Base-by-base conservation (phyloP, 1,140 invertebrate genomes). In the Drosophila paulistorum region DNA sequence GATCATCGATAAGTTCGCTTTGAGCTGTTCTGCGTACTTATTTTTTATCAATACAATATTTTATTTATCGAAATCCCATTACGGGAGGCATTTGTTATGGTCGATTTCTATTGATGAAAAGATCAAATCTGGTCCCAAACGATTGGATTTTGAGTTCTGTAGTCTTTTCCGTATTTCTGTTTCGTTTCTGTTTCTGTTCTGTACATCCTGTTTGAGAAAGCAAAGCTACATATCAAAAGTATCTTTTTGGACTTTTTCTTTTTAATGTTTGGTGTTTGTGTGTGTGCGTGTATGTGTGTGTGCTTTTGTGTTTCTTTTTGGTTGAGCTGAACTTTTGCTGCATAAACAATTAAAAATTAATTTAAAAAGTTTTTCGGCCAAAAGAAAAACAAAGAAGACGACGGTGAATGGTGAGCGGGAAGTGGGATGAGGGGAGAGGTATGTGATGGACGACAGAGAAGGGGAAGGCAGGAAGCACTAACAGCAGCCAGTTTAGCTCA, bases 291-390 rank as follows among this genome's bases (percentile, higher is more conserved):
- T 35, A n/a, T 17, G 30, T 58, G 55, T 60, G 55, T 75, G 57
- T 68, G 65, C 60, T 65, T 60, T 60, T 61, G 48, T 65, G 30
- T 76, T 60, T 65, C 59, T 55, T 65, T n/a, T 39, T 70, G 20
- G 37, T 33, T 41, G 3, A 10, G 45, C 59, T 67, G 60, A 79
- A 86, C 70, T 86, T 79, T 68, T 51, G 59, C 62, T 70, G 66
- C 68, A 76, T 64, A 77, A 82, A 79, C 77, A 84, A 89, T 89
- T 89, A 84, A 89, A 87, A 84, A 59, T 84, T 72, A 78, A 78
- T 87, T 89, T 81, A 63, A 84, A 80, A 89, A 80, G 68, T 87
- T 65, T 86, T 79, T 58, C 45, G 41, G 14, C 66, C 65, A 80
- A 73, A 65, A 62, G 58, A 72, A 72, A 67, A 71, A 65, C 78